Conservation (phyloP, 2,113 vertebrate species). For the Abramis brama region DNA sequence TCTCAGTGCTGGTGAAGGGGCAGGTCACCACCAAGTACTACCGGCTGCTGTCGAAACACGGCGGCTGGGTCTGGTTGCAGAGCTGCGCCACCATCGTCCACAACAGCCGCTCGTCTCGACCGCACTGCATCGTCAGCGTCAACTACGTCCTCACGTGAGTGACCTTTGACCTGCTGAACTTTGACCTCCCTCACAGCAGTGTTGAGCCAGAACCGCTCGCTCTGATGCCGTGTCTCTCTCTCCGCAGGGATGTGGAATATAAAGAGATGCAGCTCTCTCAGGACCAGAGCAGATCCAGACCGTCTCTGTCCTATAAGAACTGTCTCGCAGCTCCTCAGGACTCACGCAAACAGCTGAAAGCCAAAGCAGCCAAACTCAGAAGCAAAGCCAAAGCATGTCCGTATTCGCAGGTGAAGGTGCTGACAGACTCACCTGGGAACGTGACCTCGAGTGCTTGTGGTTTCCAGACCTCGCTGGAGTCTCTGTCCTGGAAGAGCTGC, state of each 20-base stretch:
- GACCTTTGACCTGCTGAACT: not conserved
- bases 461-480: conserved; percentile 77
- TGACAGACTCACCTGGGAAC: not conserved
- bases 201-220: too few relatives aligned
- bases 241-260: conserved; percentile 86
- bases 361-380: conserved; percentile 83
- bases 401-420: conserved; percentile 81
- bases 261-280: conserved; percentile 89
- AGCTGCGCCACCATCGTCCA: conserved; percentile 94
- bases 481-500: conserved; percentile 78
- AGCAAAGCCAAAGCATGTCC: conserved; percentile 83
- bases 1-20: conserved; percentile 90
- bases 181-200: not conserved
- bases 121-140: conserved; percentile 97
- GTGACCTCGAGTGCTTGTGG: conserved; percentile 3
- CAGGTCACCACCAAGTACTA: conserved; percentile 97
- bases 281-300: conserved; percentile 83
- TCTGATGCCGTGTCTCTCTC: not conserved
- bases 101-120: conserved; percentile 93
- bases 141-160: conserved; percentile 99
- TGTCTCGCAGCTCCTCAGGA: conserved; percentile 83
- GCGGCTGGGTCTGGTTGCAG: conserved; percentile 97
- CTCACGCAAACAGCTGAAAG: conserved; percentile 82
- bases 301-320: conserved; percentile 80
- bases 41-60: conserved; percentile 87